These are phyloP conservation scores for Tribolium castaneum DNA, from an alignment of 1,140 invertebrate genomes.

Conservation along the genomic window DNA sequence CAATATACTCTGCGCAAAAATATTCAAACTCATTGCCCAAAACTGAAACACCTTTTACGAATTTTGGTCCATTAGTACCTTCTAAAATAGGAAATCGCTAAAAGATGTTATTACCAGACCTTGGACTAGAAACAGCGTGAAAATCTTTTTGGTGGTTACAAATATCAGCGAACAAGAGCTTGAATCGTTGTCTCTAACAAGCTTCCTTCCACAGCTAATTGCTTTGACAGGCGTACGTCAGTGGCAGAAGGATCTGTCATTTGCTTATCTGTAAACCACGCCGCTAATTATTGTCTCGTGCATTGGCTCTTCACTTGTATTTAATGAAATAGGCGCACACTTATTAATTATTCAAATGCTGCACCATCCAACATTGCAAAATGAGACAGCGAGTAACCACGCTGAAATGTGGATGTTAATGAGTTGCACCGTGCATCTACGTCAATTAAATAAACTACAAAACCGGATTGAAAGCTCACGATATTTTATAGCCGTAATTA, in stretches of 20 bases:
- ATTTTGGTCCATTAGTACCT: too few relatives aligned
- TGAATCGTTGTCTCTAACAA: neutral
- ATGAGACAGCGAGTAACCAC: neutral
- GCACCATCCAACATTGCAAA: neutral
- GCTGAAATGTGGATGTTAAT: conserved; percentile 22
- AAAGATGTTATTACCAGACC: too few relatives aligned
- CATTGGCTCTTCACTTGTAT: neutral
- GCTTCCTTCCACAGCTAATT: neutral
- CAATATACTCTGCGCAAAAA: too few relatives aligned
- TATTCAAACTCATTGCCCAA: too few relatives aligned
- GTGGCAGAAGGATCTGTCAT: neutral
- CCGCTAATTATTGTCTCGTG: neutral
- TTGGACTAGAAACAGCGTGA: too few relatives aligned
- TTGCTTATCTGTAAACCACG: neutral
- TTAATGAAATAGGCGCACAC: neutral
- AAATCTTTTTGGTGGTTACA: too few relatives aligned
- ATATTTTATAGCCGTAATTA: conserved; percentile 29
- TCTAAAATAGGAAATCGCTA: too few relatives aligned
- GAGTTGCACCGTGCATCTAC: conserved; percentile 13
- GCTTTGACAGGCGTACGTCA: conserved; percentile 1
- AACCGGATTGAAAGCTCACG: conserved; percentile 31
- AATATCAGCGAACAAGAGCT: too few relatives aligned
- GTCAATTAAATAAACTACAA: conserved; percentile 16
- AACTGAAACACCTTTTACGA: too few relatives aligned
- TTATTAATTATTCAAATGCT: conserved; percentile 10